Evolutionary conservation across 2,113 vertebrate genomes (phyloP), one percentile per base, ranked within the genome.

Genomic region (Scatophagus argus): DNA sequence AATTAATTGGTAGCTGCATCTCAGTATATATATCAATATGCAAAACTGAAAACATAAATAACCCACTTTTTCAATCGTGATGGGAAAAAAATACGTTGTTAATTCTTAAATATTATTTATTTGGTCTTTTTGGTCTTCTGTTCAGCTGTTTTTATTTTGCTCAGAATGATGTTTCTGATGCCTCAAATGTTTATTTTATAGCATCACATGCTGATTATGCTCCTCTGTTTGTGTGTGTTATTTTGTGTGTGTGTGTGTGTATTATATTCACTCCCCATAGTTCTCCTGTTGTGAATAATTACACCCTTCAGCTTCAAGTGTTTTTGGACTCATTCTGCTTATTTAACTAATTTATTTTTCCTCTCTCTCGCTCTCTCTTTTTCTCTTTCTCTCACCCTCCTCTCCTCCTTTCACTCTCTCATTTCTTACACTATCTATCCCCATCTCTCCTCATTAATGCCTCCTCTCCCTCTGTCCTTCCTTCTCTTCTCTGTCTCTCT

Each of bases 261-360:
- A 19, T 46, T 81, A 62, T 78, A 27, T 68, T 71, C 11, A 27
- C 46, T 76, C 80, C 70, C 65, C 43, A 67, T 75, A 38, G 62
- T 74, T 67, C 70, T 84, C 85, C 76, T 79, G 77, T 85, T 91
- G 88, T 87, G 86, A 83, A 54, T 91, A 91, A 92, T 92, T 88
- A 91, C 74, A 84, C 71, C 66, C 86, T n/a, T 86, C 41, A 79
- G 52, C 82, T 74, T 88, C 46, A 76, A 92, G 85, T 87, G 79
- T 87, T 86, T 89, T 78, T 87, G 71, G 75, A 84, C 76, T 88
- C 65, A 81, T 84, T 85, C 66, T 70, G 68, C 75, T 82, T 78
- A 69, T 82, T 86, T 69, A 86, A 83, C 79, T 85, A 12, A 77
- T 77, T 65, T 68, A 34, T 65, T 23, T 73, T 41, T 47, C 32